Conservation (phyloP, 2,797 vertebrate genomes). For the Hippocampus kuda region DNA sequence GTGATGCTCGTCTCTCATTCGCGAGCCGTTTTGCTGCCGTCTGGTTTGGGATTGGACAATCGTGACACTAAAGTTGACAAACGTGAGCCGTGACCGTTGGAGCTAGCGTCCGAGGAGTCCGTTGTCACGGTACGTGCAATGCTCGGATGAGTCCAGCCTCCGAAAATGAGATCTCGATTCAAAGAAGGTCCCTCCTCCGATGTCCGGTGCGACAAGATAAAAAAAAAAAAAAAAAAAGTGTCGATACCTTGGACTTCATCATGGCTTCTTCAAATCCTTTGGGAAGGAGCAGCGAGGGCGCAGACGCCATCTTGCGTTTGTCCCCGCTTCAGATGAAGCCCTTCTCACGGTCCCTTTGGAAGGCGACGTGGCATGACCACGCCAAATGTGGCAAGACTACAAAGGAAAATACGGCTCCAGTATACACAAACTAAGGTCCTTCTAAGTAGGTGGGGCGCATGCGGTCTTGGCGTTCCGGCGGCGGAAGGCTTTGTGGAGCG, state of each 20-base stretch:
- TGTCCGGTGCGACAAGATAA: constrained; percentile 11
- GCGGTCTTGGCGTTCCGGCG: constrained; percentile 61
- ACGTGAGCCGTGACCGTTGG: too few species aligned
- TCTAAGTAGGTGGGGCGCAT: constrained; percentile 61
- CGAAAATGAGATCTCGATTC: constrained; percentile 5
- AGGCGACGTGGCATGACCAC: constrained; percentile 50
- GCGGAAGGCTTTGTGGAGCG: constrained; percentile 14
- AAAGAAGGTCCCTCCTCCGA: constrained; percentile 29
- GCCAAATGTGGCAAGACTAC: too few species aligned
- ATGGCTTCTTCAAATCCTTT: not conserved
- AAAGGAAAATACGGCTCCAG: constrained; percentile 41
- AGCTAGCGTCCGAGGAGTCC: too few species aligned
- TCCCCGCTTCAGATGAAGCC: constrained; percentile 55
- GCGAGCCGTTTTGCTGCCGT: too few species aligned
- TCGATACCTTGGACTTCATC: not conserved
- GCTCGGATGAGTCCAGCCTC: constrained; percentile 11
- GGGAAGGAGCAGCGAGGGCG: not conserved
- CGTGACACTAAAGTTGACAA: too few species aligned
- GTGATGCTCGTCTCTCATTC: too few species aligned
- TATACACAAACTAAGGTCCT: constrained; percentile 67
- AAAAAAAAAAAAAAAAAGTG: too few species aligned
- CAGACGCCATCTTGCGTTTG: too few species aligned
- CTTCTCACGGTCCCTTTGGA: constrained; percentile 76
- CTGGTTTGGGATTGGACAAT: too few species aligned
- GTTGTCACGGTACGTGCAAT: too few species aligned